phyloP scores from a whole-genome alignment of 2,888 invertebrate genomes.

The Lathronympha strigana region DNA sequence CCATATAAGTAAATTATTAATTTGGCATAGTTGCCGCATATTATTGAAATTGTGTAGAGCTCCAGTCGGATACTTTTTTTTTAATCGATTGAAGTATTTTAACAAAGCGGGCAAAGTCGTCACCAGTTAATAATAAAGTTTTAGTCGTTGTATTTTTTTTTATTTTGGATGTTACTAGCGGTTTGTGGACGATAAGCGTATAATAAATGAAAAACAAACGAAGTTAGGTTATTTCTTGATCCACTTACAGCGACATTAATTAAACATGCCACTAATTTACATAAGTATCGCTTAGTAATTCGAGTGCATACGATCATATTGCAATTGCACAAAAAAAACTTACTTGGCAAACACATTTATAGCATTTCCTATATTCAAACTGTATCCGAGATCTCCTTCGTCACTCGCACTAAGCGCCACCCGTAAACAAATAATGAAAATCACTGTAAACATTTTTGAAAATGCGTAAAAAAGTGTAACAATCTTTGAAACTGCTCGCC shows the following conservation, averaged over 20 bases:
- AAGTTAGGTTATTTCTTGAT: constrained; percentile 3
- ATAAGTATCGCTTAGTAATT: constrained; percentile 30
- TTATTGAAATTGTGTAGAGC: no score
- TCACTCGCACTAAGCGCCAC: constrained; percentile 61
- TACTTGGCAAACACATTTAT: constrained; percentile 80
- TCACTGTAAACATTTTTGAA: constrained; percentile 55
- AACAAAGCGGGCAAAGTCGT: no score
- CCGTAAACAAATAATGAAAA: constrained; percentile 56
- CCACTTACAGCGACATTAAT: neutral
- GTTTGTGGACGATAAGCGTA: neutral
- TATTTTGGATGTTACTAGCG: neutral
- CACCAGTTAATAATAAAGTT: no score
- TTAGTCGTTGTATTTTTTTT: no score
- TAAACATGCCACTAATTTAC: constrained; percentile 25
- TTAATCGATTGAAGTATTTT: no score
- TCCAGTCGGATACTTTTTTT: no score
- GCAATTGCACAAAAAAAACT: constrained; percentile 50
- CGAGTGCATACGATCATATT: constrained; percentile 22
- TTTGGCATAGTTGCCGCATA: no score
- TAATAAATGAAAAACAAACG: neutral
- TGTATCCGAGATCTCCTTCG: constrained; percentile 68
- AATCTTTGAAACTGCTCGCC: constrained; percentile 49
- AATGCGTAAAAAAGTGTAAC: constrained; percentile 46
- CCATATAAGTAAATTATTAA: no score
- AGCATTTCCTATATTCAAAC: constrained; percentile 72